Evolutionary conservation across 2,888 invertebrate species (phyloP), one percentile per base, ranked within the genome.

Genomic region (Lasioglossum lativentre): DNA sequence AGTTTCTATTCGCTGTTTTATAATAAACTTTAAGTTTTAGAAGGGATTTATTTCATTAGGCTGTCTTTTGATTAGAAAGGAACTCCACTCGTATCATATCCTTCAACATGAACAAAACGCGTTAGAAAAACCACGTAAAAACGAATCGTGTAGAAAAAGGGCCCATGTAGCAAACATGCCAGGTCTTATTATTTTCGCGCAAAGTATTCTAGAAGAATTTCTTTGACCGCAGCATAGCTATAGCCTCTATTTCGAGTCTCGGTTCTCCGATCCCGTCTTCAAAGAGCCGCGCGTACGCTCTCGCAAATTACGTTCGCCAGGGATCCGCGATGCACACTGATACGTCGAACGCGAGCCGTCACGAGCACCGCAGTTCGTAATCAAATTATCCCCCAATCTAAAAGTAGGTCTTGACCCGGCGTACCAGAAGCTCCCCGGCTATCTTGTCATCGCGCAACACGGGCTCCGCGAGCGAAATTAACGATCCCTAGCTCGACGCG

Each of bases 401-500:
- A 75, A 83, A 34, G 42, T 71, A 45, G 47, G 63, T 45, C 66
- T 68, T 68, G 83, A 70, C 70, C 78, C 66, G 34, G 14, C 75
- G 78, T 8, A 19, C 45, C 66, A 38, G 78, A 70, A 59, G 82
- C 59, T n/a, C 30, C 30, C 30, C 45, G 68, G 70, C 73, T 82
- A 78, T 78, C 82, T 74, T 78, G 78, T 82, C 82, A 78, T 78
- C 56, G 56, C 85, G 59, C 34, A 34, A 73, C 77, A 77, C 76
- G 81, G 81, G 56, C 73, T 42, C 78, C 82, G 74, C 80, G 82
- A 74, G 83, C 23, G 74, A 81, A 80, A 81, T 82, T 85, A 87
- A 87, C 85, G 87, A 88, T 83, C 89, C 59, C 68, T 12, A 12
- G 38, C 75, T 87, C 88, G 38, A 75, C 87, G 78, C 80, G 85